Conservation (phyloP, 2,113 vertebrate species). For the Entomyzon cyanotis region DNA sequence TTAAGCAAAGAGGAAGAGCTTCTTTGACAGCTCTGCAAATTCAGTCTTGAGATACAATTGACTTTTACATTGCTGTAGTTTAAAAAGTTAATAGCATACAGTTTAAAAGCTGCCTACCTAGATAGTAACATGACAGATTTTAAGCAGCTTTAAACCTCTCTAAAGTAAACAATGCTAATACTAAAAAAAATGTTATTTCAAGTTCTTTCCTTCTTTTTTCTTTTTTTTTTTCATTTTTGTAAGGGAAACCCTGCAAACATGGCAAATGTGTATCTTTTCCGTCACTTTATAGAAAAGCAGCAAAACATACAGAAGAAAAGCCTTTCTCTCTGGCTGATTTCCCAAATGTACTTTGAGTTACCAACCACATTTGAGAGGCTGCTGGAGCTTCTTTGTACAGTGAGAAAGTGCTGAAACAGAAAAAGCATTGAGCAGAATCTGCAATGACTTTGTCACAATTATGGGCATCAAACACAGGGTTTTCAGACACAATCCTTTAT, state of each 20-base stretch:
- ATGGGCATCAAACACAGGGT: constrained; percentile 51
- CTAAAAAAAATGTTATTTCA: background rate
- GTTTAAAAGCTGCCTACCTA: background rate
- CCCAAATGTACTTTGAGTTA: constrained; percentile 52
- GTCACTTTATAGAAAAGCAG: constrained; percentile 6
- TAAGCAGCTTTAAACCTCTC: background rate
- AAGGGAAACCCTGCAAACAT: background rate
- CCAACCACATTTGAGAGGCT: constrained; percentile 45
- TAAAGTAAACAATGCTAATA: background rate
- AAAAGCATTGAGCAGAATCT: constrained; percentile 30
- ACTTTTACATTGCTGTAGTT: background rate
- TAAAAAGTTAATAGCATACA: background rate
- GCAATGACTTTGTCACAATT: constrained; percentile 61
- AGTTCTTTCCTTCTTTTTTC: background rate
- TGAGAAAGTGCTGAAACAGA: constrained; percentile 52
- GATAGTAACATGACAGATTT: background rate
- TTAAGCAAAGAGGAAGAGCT: constrained; percentile 15
- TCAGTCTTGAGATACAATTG: constrained; percentile 5
- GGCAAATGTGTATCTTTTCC: constrained; percentile 9
- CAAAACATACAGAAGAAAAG: constrained; percentile 50
- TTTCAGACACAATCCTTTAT: constrained; percentile 58
- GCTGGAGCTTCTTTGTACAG: constrained; percentile 44
- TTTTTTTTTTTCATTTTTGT: background rate
- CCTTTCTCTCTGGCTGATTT: constrained; percentile 60
- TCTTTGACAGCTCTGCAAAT: constrained; percentile 9